These are phyloP conservation scores for Sinocyclocheilus grahami DNA, from an alignment of 2,113 vertebrate genomes.

Conservation along the genomic window DNA sequence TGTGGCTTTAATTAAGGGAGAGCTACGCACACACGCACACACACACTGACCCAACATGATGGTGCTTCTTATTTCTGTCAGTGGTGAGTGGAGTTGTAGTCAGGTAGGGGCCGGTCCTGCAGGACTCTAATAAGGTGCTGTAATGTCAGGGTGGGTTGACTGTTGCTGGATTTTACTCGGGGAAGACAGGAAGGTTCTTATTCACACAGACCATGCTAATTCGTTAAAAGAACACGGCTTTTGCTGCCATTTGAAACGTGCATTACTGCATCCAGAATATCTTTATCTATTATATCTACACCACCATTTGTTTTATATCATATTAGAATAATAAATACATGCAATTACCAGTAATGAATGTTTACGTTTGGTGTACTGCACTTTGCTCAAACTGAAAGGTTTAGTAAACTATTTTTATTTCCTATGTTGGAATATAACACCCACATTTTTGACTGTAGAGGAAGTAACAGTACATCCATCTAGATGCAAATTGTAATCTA, in stretches of 20 bases:
- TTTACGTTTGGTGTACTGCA: not conserved
- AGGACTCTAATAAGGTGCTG: slow-evolving; percentile 72
- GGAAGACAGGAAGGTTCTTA: slow-evolving; percentile 4
- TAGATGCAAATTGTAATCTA: too few relatives aligned
- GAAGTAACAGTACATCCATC: too few relatives aligned
- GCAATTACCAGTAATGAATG: not conserved
- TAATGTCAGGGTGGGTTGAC: slow-evolving; percentile 63
- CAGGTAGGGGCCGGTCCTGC: slow-evolving; percentile 66
- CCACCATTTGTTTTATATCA: not conserved
- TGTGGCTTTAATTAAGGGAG: slow-evolving; percentile 95
- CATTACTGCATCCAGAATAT: slow-evolving; percentile 6
- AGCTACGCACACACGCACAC: slow-evolving; percentile 1
- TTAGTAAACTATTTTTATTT: not conserved
- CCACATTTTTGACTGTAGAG: too few relatives aligned
- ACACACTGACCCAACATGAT: slow-evolving; percentile 90
- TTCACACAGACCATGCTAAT: slow-evolving; percentile 18
- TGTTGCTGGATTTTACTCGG: slow-evolving; percentile 14
- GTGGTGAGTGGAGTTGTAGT: slow-evolving; percentile 85
- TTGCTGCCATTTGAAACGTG: slow-evolving; percentile 39
- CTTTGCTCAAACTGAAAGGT: not conserved
- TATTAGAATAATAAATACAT: not conserved
- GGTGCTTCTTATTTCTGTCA: slow-evolving; percentile 92
- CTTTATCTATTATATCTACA: slow-evolving; percentile 13
- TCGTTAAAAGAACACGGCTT: slow-evolving; percentile 20
- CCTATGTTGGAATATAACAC: not conserved